Evolutionary conservation across 2,797 vertebrate species (phyloP).

Genomic region (Okamejei kenojei): DNA sequence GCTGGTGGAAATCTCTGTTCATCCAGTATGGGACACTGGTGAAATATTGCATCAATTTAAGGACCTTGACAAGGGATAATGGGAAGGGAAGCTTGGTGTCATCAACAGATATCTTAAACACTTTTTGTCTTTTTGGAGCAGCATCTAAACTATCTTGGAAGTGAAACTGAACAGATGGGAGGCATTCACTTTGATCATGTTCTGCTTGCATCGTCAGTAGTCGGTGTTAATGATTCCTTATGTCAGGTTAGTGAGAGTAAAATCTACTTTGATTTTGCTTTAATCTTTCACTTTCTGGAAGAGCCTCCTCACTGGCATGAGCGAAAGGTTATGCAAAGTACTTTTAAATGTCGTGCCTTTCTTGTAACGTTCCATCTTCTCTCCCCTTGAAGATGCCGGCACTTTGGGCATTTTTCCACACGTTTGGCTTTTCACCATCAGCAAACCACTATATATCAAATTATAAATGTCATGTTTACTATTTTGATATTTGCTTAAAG

Average conservation of each 20-base stretch:
- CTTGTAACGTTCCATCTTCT: background rate
- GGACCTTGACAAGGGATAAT: too few species aligned
- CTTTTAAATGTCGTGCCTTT: background rate
- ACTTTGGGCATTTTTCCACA: background rate
- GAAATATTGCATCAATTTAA: too few species aligned
- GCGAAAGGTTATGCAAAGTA: background rate
- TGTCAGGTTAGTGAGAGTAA: background rate
- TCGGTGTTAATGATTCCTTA: background rate
- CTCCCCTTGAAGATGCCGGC: background rate
- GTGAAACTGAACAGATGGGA: background rate
- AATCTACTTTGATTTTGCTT: constrained; percentile 1
- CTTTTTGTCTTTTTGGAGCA: background rate
- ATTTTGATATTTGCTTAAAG: background rate
- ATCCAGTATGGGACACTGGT: too few species aligned
- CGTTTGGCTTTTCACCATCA: background rate
- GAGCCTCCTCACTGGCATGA: background rate
- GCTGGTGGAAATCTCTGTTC: too few species aligned
- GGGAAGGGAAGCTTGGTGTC: too few species aligned
- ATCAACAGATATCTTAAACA: background rate
- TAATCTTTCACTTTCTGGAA: background rate
- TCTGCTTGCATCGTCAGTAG: background rate
- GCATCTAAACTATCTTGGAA: background rate
- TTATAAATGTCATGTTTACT: background rate
- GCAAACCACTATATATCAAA: background rate
- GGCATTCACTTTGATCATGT: background rate